Conservation (phyloP, 2,113 vertebrate species). For the Willisornis vidua region DNA sequence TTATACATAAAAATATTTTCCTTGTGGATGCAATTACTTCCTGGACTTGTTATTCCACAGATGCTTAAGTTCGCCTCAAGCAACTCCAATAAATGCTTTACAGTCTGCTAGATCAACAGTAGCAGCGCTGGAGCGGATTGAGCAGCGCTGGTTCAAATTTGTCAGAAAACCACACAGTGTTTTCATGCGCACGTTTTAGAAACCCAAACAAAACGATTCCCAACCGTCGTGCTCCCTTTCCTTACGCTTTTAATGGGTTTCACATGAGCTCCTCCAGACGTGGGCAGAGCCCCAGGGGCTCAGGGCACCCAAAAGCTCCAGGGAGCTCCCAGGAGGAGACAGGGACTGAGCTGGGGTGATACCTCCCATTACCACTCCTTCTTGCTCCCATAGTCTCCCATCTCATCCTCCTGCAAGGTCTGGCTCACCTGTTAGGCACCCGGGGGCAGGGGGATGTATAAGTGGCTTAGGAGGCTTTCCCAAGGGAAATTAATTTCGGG, state of each 20-base stretch:
- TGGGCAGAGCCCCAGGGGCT: not conserved
- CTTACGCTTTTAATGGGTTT: not conserved
- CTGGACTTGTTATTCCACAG: constrained; percentile 50
- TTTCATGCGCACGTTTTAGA: constrained; percentile 28
- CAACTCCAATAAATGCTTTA: constrained; percentile 40
- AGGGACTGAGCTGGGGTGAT: not conserved
- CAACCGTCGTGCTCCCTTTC: not conserved
- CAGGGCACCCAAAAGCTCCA: not conserved
- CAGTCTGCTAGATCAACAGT: constrained; percentile 52
- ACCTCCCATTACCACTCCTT: not conserved
- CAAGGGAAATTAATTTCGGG: constrained; percentile 7
- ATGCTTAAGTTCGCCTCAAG: constrained; percentile 37
- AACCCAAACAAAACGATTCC: constrained; percentile 33
- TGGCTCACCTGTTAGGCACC: not conserved
- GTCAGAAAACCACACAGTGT: constrained; percentile 46
- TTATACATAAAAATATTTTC: constrained; percentile 67
- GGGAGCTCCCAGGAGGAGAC: not conserved
- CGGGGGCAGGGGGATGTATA: not conserved
- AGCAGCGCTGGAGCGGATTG: constrained; percentile 37
- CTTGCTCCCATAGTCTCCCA: rapidly evolving
- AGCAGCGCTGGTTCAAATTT: constrained; percentile 43
- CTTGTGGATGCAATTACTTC: constrained; percentile 62
- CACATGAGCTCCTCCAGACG: not conserved
- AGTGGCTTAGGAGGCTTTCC: not conserved
- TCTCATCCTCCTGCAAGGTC: not conserved